phyloP scores from a whole-genome alignment of 1,140 invertebrate species.

The Protaetia brevitarsis region DNA sequence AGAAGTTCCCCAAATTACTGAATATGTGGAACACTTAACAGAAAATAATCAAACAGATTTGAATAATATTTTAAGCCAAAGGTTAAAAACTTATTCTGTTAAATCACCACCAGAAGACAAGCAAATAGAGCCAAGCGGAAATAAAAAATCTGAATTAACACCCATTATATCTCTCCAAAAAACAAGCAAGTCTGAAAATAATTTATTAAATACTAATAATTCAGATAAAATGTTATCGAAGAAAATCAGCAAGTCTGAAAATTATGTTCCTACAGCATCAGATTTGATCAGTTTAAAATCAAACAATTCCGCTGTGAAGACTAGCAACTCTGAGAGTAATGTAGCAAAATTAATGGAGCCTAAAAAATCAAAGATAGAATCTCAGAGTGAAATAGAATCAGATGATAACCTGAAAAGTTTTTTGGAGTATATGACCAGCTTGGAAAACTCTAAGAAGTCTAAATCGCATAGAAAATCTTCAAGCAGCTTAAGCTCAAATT shows the following conservation, averaged over 20 bases:
- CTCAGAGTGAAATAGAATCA: not conserved
- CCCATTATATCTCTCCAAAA: too few species aligned
- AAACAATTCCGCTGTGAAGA: not conserved
- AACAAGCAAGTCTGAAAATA: too few species aligned
- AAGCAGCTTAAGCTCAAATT: not conserved
- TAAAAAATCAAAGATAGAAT: not conserved
- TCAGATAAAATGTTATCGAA: not conserved
- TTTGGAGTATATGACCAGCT: not conserved
- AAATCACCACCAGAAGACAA: not conserved
- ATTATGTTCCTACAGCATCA: not conserved
- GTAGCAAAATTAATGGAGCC: not conserved
- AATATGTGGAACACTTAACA: not conserved
- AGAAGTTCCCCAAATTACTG: not conserved
- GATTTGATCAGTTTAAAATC: not conserved
- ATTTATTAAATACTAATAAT: too few species aligned
- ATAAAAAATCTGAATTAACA: not conserved
- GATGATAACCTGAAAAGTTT: conserved; percentile 11
- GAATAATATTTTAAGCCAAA: not conserved
- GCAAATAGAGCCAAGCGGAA: not conserved
- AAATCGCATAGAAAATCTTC: not conserved
- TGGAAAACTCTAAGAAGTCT: not conserved
- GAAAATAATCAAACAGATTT: not conserved
- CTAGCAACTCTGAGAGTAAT: not conserved
- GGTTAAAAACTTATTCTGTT: not conserved
- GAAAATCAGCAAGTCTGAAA: not conserved